Evolutionary conservation across 2,888 invertebrate genomes (phyloP), one percentile per base, ranked within the genome.

Genomic region (Thecophora atra): DNA sequence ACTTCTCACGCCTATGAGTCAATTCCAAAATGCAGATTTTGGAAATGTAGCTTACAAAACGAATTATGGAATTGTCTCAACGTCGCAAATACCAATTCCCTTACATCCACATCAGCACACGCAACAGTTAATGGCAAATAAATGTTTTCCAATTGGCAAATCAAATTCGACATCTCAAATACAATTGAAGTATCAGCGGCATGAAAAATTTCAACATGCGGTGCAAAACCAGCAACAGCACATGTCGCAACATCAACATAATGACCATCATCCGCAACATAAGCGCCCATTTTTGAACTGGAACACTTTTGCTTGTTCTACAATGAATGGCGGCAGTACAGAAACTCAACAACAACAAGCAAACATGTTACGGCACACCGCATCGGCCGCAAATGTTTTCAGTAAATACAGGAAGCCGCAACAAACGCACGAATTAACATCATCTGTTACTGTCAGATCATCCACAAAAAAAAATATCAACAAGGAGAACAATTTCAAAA

Each of bases 161-260:
- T 85, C 85, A 2, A 85, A 80, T 73, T 86, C 86, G 19, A 83
- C 86, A n/a, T 86, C 85, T 15, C 85, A 84, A 77, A 78, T 85
- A 69, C 84, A 83, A 44, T 79, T 83, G 78, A 81, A 79, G 19
- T 80, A 81, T 71, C 83, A 85, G 69, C 79, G 82, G 24, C 78
- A 79, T 70, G 74, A 75, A 1, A 72, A 80, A 66, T 67, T 81
- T 69, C 78, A 83, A 72, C 82, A 80, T 5, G 83, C 82, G 51
- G 83, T 81, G 63, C 81, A 80, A 60, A 77, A 75, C 0, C 76
- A 79, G 7, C 79, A 77, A 1, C 78, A 71, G 51, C 60, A 26
- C 71, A 77, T 78, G 63, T 80, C 81, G 73, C 83, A 78, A 0
- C 81, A 81, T 66, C 83, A 82, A 3, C 19, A 56, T 5, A 19